These are phyloP conservation scores for Pangasianodon hypophthalmus DNA, from an alignment of 2,113 vertebrate genomes.

Conservation along the genomic window DNA sequence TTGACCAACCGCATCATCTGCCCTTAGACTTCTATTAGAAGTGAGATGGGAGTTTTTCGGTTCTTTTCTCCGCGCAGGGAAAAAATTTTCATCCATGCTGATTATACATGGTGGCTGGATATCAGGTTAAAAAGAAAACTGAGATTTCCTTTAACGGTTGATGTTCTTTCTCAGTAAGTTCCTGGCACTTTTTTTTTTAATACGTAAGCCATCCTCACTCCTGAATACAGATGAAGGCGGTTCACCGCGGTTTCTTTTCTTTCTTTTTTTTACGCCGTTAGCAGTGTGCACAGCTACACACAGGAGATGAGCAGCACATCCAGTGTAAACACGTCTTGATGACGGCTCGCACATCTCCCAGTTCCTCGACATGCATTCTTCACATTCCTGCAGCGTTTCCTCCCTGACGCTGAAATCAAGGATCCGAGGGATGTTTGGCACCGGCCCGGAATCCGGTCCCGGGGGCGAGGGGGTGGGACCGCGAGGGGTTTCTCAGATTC, in stretches of 20 bases:
- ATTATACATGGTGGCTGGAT: neutral
- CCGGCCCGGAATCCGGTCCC: conserved; percentile 3
- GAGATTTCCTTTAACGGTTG: neutral
- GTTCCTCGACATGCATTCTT: conserved; percentile 53
- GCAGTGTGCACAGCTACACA: neutral
- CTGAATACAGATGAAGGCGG: neutral
- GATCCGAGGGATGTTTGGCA: conserved; percentile 56
- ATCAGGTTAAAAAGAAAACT: neutral
- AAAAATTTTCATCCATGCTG: no score
- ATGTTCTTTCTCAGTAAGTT: neutral
- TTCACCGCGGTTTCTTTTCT: neutral
- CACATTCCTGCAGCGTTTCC: conserved; percentile 60
- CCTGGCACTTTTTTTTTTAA: neutral
- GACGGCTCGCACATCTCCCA: conserved; percentile 64
- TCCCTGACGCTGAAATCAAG: conserved; percentile 63
- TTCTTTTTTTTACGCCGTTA: neutral
- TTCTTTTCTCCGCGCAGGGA: no score
- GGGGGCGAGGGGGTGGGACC: neutral
- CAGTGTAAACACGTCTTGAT: conserved; percentile 62
- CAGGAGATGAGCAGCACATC: conserved; percentile 67
- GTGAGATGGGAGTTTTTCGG: neutral
- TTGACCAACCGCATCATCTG: neutral
- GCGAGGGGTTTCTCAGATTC: neutral
- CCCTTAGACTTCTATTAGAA: neutral
- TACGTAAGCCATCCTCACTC: neutral